phyloP scores from a whole-genome alignment of 1,140 invertebrate genomes.

The Asbolus verrucosus region DNA sequence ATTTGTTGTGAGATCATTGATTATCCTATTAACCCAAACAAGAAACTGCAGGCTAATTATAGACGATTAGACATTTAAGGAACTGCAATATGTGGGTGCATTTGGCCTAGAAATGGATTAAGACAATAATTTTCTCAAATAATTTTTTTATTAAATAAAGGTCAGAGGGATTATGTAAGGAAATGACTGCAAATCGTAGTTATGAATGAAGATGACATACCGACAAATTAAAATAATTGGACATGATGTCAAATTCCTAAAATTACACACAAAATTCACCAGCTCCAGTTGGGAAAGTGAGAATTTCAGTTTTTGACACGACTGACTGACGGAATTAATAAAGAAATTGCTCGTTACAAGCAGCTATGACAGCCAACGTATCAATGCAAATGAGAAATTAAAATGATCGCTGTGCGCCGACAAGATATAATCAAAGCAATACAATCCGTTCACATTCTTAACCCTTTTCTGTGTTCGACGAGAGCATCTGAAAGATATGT shows the following conservation, averaged over 20 bases:
- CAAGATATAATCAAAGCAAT: too few species aligned
- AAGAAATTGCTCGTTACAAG: too few species aligned
- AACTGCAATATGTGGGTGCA: slow-evolving; percentile 42
- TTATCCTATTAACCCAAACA: slow-evolving; percentile 39
- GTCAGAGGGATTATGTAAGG: slow-evolving; percentile 39
- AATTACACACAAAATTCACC: too few species aligned
- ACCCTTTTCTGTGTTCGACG: too few species aligned
- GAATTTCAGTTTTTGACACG: too few species aligned
- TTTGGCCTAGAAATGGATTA: slow-evolving; percentile 41
- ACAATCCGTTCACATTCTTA: too few species aligned
- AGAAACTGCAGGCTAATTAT: slow-evolving; percentile 42
- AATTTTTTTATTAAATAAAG: slow-evolving; percentile 43
- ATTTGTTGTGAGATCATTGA: slow-evolving; percentile 11
- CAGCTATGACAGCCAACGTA: too few species aligned
- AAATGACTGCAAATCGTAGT: slow-evolving; percentile 30
- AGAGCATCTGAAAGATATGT: background rate
- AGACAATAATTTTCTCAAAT: slow-evolving; percentile 33
- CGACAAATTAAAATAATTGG: slow-evolving; percentile 28
- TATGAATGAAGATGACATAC: slow-evolving; percentile 21
- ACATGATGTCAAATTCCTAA: slow-evolving; percentile 2
- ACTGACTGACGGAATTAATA: too few species aligned
- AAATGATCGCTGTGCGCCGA: too few species aligned
- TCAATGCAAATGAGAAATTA: too few species aligned
- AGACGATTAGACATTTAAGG: slow-evolving; percentile 39
- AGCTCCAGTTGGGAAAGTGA: too few species aligned